Evolutionary conservation across 2,888 invertebrate genomes (phyloP).

Genomic region (Epinotia nisella): DNA sequence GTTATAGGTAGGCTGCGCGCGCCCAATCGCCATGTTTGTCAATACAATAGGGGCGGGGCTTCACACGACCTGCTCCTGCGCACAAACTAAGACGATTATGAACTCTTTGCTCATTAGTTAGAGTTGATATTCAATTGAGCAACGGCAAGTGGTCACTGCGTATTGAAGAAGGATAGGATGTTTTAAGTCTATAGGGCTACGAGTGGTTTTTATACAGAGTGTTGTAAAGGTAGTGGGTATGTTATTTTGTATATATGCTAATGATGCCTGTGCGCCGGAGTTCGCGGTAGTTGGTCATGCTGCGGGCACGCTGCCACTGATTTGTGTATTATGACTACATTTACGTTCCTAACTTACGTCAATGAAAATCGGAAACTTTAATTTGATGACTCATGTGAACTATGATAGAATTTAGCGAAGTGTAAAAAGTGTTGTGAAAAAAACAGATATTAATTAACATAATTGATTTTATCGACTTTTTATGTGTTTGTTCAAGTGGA

Average conservation of each 20-base stretch:
- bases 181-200: constrained; percentile 56
- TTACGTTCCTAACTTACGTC: constrained; percentile 45
- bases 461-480: constrained; percentile 20
- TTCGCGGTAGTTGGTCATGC: constrained; percentile 81
- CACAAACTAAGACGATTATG: constrained; percentile 46
- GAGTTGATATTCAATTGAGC: constrained; percentile 51
- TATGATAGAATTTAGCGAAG: constrained; percentile 5
- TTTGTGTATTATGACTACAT: constrained; percentile 70
- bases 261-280: constrained; percentile 79
- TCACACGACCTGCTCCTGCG: constrained; percentile 52
- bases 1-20: constrained; percentile 62
- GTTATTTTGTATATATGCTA: constrained; percentile 78
- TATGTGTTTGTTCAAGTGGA: constrained; percentile 50
- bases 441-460: constrained; percentile 3
- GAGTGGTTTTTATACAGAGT: constrained; percentile 55
- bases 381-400: constrained; percentile 7
- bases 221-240: constrained; percentile 61
- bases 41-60: constrained; percentile 73
- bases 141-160: constrained; percentile 46
- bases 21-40: constrained; percentile 78
- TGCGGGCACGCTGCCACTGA: constrained; percentile 79
- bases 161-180: constrained; percentile 53
- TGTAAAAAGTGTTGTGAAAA: constrained; percentile 48
- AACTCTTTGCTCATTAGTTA: constrained; percentile 51
- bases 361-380: constrained; percentile 16